Conservation (phyloP, 2,888 invertebrate genomes). For the Hypercompe scribonia region DNA sequence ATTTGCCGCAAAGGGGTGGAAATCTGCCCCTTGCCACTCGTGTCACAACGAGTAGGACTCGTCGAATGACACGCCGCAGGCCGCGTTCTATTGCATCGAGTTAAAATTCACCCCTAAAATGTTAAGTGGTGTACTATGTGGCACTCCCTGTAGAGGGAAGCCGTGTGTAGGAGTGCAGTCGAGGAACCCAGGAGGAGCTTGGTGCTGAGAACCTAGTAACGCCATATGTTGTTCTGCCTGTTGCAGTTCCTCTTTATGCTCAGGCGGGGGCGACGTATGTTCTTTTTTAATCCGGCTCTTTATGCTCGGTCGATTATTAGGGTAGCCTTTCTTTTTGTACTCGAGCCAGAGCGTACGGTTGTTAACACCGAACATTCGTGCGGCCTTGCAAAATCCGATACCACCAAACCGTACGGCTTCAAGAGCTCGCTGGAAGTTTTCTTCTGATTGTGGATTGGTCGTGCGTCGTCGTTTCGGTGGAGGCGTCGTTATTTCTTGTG, state of each 20-base stretch:
- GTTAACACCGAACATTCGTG: constrained; percentile 93
- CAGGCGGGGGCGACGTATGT: constrained; percentile 88
- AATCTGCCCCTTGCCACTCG: constrained; percentile 69
- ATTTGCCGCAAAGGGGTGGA: constrained; percentile 41
- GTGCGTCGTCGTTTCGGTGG: constrained; percentile 89
- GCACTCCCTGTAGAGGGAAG: constrained; percentile 88
- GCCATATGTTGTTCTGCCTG: constrained; percentile 79
- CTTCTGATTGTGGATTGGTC: constrained; percentile 93
- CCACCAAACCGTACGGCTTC: constrained; percentile 94
- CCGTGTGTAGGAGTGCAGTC: constrained; percentile 90
- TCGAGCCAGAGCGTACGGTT: constrained; percentile 95
- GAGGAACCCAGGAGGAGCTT: constrained; percentile 90
- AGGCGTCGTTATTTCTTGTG: constrained; percentile 66
- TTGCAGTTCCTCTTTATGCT: constrained; percentile 78
- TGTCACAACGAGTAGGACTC: constrained; percentile 77
- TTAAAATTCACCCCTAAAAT: constrained; percentile 92
- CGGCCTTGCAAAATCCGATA: constrained; percentile 95
- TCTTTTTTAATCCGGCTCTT: constrained; percentile 91
- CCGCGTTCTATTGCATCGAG: constrained; percentile 89
- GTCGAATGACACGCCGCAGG: constrained; percentile 66
- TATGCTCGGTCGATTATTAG: constrained; percentile 92
- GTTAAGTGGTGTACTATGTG: constrained; percentile 89
- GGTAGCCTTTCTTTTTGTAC: constrained; percentile 94
- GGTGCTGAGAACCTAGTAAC: constrained; percentile 88
- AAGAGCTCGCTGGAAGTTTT: constrained; percentile 93